phyloP scores from a whole-genome alignment of 2,888 invertebrate genomes.

The Ophion obscuratus region DNA sequence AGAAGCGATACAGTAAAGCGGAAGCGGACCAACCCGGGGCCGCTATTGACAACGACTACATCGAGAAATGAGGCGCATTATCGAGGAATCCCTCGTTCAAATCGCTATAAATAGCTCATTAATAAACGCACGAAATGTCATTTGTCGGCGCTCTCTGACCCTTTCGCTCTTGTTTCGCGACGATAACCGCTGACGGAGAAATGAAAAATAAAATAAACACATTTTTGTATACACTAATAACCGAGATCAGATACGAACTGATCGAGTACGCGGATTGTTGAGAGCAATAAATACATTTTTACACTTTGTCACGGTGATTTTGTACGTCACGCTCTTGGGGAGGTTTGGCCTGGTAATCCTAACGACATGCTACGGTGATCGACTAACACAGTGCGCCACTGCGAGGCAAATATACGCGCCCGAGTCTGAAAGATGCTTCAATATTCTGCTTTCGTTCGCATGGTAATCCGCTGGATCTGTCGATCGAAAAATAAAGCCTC shows the following conservation, averaged over 20 bases:
- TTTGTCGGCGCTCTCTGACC: slow-evolving; percentile 15
- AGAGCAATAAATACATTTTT: background rate
- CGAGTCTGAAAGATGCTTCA: too few relatives aligned
- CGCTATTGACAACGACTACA: slow-evolving; percentile 76
- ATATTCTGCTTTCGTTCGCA: too few relatives aligned
- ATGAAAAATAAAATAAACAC: background rate
- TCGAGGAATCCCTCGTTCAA: slow-evolving; percentile 35
- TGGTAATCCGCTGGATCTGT: too few relatives aligned
- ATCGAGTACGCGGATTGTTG: background rate
- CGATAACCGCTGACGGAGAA: background rate
- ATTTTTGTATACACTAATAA: slow-evolving; percentile 39
- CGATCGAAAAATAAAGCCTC: too few relatives aligned
- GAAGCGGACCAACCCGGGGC: slow-evolving; percentile 72
- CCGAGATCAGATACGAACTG: slow-evolving; percentile 3
- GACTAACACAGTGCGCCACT: too few relatives aligned
- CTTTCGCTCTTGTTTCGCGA: background rate
- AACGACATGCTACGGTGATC: too few relatives aligned
- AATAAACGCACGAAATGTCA: slow-evolving; percentile 22
- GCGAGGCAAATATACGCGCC: too few relatives aligned
- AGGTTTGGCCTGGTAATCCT: background rate
- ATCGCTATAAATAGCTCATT: slow-evolving; percentile 44
- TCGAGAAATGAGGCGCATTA: slow-evolving; percentile 77
- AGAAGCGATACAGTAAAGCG: slow-evolving; percentile 85
- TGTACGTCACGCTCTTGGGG: background rate
- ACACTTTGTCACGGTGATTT: background rate